A percentile compares a stretch with the other conserved stretches of the same genome.
Conservation (phyloP, 2,797 vertebrate species). For the Enteromius viviparus region DNA sequence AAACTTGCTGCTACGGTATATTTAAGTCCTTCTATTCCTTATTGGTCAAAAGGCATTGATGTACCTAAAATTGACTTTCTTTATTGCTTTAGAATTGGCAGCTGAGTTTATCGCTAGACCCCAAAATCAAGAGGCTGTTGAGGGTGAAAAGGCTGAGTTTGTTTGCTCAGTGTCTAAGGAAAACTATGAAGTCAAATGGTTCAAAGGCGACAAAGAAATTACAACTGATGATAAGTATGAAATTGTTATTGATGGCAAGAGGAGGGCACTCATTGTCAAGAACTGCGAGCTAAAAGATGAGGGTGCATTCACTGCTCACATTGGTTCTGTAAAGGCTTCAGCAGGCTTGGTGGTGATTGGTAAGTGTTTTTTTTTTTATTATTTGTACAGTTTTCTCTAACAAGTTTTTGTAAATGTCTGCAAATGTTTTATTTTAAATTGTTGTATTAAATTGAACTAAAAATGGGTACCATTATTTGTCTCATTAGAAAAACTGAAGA, state of each 20-base stretch:
- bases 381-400: conserved; percentile 63
- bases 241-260: conserved; percentile 90
- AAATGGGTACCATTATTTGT: conserved; percentile 68
- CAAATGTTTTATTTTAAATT: conserved; percentile 60
- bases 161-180: conserved; percentile 95
- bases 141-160: conserved; percentile 95
- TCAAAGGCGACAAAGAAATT: conserved; percentile 83
- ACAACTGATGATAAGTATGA: conserved; percentile 87
- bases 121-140: conserved; percentile 91
- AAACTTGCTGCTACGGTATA: conserved; percentile 39
- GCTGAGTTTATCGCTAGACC: conserved; percentile 94
- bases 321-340: conserved; percentile 87
- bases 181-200: conserved; percentile 89
- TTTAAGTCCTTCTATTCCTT: conserved; percentile 70
- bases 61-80: conserved; percentile 70
- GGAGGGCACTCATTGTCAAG: conserved; percentile 87
- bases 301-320: conserved; percentile 85
- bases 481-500: conserved; percentile 91
- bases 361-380: conserved; percentile 73
- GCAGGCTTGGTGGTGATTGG: conserved; percentile 90
- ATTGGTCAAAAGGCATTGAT: conserved; percentile 63
- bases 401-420: not conserved
- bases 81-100: conserved; percentile 84
- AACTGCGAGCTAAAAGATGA: conserved; percentile 86
- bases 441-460: conserved; percentile 69